Conservation (phyloP, 2,797 vertebrate species). For the Rhinichthys osculus region DNA sequence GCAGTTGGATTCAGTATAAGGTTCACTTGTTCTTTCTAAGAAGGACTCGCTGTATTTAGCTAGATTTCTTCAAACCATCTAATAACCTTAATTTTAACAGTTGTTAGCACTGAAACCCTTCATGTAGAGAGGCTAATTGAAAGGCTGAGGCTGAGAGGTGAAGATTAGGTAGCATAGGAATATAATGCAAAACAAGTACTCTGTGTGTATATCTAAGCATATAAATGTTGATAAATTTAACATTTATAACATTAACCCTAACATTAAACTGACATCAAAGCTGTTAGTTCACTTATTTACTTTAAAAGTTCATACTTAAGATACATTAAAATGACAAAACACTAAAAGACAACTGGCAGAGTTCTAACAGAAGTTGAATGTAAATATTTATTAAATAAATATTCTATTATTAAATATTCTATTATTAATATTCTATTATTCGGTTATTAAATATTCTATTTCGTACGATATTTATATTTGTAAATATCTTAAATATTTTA, state of each 20-base stretch:
- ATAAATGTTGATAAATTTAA: not conserved
- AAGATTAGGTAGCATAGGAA: not conserved
- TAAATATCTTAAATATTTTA: not conserved
- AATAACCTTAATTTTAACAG: not conserved
- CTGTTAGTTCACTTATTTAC: not conserved
- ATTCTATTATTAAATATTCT: not conserved
- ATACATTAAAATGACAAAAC: not conserved
- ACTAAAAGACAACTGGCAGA: not conserved
- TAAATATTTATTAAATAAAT: not conserved
- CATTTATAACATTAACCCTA: not conserved
- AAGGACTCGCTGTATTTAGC: not conserved
- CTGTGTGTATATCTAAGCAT: not conserved
- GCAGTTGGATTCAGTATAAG: not conserved
- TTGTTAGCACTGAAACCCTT: not conserved
- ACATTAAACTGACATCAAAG: not conserved
- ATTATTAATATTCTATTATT: slow-evolving; percentile 5
- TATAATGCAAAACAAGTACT: too few species aligned
- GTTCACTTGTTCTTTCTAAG: not conserved
- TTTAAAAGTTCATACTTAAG: not conserved
- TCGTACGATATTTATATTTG: not conserved
- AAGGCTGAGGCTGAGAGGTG: not conserved
- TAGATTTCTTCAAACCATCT: not conserved
- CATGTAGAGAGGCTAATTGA: not conserved
- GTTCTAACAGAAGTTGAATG: not conserved
- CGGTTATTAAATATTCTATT: not conserved